phyloP scores from a whole-genome alignment of 2,797 vertebrate species.

The Myripristis jacobus region DNA sequence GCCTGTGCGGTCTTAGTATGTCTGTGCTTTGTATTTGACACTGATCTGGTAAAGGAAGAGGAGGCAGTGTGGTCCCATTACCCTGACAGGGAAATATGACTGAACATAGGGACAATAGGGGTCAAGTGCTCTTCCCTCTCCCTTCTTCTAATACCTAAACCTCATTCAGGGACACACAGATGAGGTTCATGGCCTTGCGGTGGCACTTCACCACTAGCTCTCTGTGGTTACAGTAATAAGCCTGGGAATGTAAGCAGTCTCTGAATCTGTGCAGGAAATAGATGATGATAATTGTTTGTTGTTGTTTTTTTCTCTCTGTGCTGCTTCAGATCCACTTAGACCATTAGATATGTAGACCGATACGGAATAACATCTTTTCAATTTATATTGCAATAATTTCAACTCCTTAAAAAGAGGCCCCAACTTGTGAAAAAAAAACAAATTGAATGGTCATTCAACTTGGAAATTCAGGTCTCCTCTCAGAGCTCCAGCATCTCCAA shows the following conservation, averaged over 20 bases:
- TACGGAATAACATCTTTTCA: background rate
- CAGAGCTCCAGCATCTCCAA: no score
- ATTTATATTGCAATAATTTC: constrained; percentile 25
- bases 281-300: constrained; percentile 51
- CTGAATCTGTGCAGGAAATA: constrained; percentile 28
- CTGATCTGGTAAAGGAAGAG: constrained; percentile 41
- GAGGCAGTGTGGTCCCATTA: constrained; percentile 23
- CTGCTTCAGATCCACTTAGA: constrained; percentile 17
- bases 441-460: no score
- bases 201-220: constrained; percentile 6
- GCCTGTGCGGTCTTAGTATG: background rate
- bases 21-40: constrained; percentile 50
- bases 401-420: no score
- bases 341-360: constrained; percentile 12
- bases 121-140: constrained; percentile 52
- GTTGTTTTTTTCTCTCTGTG: constrained; percentile 37
- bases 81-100: constrained; percentile 52
- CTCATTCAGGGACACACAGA: constrained; percentile 46
- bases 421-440: no score
- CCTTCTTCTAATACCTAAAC: constrained; percentile 16
- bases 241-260: constrained; percentile 31
- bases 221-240: constrained; percentile 9
- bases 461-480: no score
- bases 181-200: constrained; percentile 30
- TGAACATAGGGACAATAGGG: constrained; percentile 57